phyloP scores from a whole-genome alignment of 1,140 invertebrate species.

The Octopus bimaculoides region DNA sequence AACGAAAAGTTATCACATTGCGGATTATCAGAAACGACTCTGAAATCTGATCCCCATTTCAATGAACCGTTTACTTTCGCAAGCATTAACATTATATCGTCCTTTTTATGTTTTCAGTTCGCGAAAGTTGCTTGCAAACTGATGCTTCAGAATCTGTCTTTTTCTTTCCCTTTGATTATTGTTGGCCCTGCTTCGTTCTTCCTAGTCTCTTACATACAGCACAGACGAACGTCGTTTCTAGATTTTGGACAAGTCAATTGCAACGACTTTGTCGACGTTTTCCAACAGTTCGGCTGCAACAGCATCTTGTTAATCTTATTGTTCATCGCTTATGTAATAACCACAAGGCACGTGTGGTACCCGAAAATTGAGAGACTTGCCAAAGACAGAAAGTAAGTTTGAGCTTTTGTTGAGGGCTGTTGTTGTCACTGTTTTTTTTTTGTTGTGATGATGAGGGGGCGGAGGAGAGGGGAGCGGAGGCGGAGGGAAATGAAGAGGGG shows the following conservation, averaged over 20 bases:
- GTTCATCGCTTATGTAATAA: slow-evolving; percentile 26
- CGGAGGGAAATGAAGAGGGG: background rate
- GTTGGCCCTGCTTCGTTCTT: slow-evolving; percentile 38
- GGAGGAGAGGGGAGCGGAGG: too few relatives aligned
- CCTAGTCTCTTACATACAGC: slow-evolving; percentile 15
- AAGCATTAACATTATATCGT: slow-evolving; percentile 30
- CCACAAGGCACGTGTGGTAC: slow-evolving; percentile 30
- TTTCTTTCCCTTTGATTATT: slow-evolving; percentile 36
- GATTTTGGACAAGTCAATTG: background rate
- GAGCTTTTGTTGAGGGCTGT: background rate
- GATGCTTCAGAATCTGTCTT: slow-evolving; percentile 37
- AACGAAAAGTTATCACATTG: too few relatives aligned
- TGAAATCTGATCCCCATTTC: too few relatives aligned
- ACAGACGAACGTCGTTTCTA: background rate
- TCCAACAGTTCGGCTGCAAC: too few relatives aligned
- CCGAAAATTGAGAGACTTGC: slow-evolving; percentile 30
- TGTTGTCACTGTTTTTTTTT: background rate
- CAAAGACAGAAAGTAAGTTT: slow-evolving; percentile 27
- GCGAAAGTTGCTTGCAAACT: slow-evolving; percentile 40
- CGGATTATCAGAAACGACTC: too few relatives aligned
- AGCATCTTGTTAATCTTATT: slow-evolving; percentile 12
- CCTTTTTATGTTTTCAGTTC: slow-evolving; percentile 40
- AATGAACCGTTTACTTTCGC: slow-evolving; percentile 32
- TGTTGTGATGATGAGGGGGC: background rate
- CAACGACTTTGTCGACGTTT: too few relatives aligned